These are phyloP conservation scores for Cheilosia variabilis DNA, from an alignment of 2,888 invertebrate species.

Conservation along the genomic window DNA sequence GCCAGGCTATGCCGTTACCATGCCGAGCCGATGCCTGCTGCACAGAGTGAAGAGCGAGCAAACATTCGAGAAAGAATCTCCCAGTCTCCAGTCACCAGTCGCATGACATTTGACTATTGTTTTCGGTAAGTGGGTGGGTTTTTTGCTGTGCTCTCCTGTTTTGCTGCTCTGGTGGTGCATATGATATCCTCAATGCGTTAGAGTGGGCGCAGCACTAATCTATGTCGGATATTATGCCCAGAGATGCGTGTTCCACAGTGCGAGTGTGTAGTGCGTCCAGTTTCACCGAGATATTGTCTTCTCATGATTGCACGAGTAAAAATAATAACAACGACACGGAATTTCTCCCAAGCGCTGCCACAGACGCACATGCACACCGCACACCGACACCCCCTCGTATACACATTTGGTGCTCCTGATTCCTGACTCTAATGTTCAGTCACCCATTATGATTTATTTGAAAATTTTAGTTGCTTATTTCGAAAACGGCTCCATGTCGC, in stretches of 20 bases:
- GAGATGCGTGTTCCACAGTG: slow-evolving; percentile 63
- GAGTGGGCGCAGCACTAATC: slow-evolving; percentile 72
- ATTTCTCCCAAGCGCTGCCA: slow-evolving; percentile 67
- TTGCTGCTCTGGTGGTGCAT: slow-evolving; percentile 50
- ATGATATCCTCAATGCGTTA: slow-evolving; percentile 62
- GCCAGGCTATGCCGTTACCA: background rate
- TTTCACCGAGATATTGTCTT: slow-evolving; percentile 72
- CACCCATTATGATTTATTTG: slow-evolving; percentile 76
- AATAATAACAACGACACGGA: slow-evolving; percentile 75
- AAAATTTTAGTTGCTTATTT: slow-evolving; percentile 75
- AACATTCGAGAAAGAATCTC: slow-evolving; percentile 74
- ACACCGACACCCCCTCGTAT: background rate
- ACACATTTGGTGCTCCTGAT: slow-evolving; percentile 37
- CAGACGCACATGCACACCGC: slow-evolving; percentile 23
- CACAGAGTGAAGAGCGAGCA: slow-evolving; percentile 61
- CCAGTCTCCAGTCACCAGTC: slow-evolving; percentile 65
- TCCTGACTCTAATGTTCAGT: slow-evolving; percentile 68
- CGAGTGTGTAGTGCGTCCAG: slow-evolving; percentile 54
- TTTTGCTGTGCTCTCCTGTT: slow-evolving; percentile 55
- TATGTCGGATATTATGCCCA: slow-evolving; percentile 75
- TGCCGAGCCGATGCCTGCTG: slow-evolving; percentile 14
- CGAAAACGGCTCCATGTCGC: slow-evolving; percentile 66
- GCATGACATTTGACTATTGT: slow-evolving; percentile 74
- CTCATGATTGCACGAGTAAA: slow-evolving; percentile 75
- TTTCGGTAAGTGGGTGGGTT: slow-evolving; percentile 59